These are phyloP conservation scores for Hirundo rustica DNA, from an alignment of 2,797 vertebrate species.

Conservation along the genomic window DNA sequence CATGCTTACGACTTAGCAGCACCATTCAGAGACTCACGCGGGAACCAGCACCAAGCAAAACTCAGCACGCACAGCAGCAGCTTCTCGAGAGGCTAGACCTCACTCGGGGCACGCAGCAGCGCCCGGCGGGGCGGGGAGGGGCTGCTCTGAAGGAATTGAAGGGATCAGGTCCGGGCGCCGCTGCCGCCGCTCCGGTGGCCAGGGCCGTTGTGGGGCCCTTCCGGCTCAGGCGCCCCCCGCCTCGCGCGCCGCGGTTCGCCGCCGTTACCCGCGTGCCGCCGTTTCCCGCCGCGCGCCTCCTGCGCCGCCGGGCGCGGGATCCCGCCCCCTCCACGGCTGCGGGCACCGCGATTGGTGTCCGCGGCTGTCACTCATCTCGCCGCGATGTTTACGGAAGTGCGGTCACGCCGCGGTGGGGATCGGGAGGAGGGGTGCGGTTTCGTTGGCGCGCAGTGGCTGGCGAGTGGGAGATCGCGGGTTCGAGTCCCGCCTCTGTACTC, in stretches of 20 bases:
- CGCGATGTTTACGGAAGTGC: not conserved
- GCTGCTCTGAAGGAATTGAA: rapidly evolving
- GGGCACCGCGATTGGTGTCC: rapidly evolving
- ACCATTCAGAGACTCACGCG: not conserved
- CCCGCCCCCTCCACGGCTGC: rapidly evolving
- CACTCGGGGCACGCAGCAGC: rapidly evolving
- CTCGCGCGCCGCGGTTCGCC: not conserved
- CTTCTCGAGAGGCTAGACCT: not conserved
- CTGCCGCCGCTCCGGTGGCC: not conserved
- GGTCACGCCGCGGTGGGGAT: rapidly evolving
- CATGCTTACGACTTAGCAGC: rapidly evolving
- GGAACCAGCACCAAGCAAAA: not conserved
- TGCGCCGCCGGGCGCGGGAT: rapidly evolving
- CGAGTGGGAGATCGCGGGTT: rapidly evolving
- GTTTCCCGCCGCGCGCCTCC: not conserved
- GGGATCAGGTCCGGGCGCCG: rapidly evolving
- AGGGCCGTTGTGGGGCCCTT: not conserved
- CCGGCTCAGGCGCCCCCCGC: rapidly evolving
- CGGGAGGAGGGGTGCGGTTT: rapidly evolving
- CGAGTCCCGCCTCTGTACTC: rapidly evolving
- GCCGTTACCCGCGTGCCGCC: not conserved
- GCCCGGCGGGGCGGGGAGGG: too few species aligned
- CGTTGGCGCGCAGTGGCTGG: rapidly evolving
- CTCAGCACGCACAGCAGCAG: not conserved
- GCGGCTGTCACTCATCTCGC: rapidly evolving